Percentiles rank a stretch among this genome's conserved stretches.
These are phyloP conservation scores for Ommatoiulus sabulosus DNA, from an alignment of 2,888 invertebrate genomes.

Conservation along the genomic window DNA sequence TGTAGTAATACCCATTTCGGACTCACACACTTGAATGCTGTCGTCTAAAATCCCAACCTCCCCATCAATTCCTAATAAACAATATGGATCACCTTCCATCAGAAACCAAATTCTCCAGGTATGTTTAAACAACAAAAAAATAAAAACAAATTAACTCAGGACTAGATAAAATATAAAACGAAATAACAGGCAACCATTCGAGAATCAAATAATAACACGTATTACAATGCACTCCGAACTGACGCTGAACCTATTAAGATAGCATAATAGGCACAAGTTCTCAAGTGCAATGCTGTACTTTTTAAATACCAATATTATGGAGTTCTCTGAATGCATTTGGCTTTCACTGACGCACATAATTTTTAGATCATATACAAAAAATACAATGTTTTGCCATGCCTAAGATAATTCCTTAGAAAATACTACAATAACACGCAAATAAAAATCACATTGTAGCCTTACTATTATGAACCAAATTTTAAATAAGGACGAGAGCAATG, in stretches of 20 bases:
- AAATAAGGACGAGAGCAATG: background rate
- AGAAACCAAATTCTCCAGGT: constrained; percentile 47
- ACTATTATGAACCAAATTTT: constrained; percentile 23
- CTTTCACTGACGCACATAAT: background rate
- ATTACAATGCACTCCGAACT: background rate
- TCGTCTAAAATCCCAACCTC: constrained; percentile 11
- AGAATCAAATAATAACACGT: constrained; percentile 31
- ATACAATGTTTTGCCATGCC: background rate
- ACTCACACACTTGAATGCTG: constrained; percentile 35
- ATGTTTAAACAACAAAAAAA: constrained; percentile 46
- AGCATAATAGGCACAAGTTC: background rate
- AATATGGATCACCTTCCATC: constrained; percentile 32
- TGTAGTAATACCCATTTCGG: constrained; percentile 32
- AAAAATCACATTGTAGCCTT: constrained; percentile 3
- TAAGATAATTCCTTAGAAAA: background rate
- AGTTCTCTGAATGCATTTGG: background rate
- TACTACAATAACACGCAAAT: constrained; percentile 22
- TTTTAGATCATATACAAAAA: constrained; percentile 9
- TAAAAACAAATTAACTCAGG: constrained; percentile 21
- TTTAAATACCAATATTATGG: constrained; percentile 24
- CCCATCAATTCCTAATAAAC: constrained; percentile 46
- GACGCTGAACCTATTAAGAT: background rate
- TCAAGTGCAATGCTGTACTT: background rate
- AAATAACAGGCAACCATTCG: constrained; percentile 37
- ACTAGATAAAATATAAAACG: constrained; percentile 42